These are phyloP conservation scores for Ischnura elegans DNA, from an alignment of 2,888 invertebrate genomes.

Conservation along the genomic window DNA sequence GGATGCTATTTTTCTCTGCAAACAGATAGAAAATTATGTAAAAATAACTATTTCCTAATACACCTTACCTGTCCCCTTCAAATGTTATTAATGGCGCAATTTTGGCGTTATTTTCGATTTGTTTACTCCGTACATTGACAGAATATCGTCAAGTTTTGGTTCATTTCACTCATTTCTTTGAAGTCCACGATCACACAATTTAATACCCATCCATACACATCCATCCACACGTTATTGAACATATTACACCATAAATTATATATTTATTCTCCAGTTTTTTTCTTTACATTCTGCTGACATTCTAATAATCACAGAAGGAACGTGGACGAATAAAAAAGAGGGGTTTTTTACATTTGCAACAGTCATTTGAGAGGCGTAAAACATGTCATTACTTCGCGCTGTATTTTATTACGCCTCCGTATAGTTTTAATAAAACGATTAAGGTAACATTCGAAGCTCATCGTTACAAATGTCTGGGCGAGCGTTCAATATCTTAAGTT, in stretches of 20 bases:
- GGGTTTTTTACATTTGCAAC: constrained; percentile 5
- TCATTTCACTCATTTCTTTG: too few species aligned
- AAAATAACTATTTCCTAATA: too few species aligned
- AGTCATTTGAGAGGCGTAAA: not conserved
- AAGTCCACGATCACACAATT: too few species aligned
- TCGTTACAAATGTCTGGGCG: not conserved
- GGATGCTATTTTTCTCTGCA: too few species aligned
- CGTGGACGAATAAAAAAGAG: constrained; percentile 55
- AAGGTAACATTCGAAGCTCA: constrained; percentile 47
- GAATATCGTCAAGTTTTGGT: too few species aligned
- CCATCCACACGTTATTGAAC: too few species aligned
- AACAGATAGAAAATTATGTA: too few species aligned
- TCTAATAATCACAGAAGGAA: constrained; percentile 50
- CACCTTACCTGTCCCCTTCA: too few species aligned
- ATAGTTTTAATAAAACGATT: not conserved
- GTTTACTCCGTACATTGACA: too few species aligned
- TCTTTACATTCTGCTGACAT: constrained; percentile 9
- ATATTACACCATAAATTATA: not conserved
- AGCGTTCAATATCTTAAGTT: not conserved
- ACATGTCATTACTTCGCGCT: not conserved
- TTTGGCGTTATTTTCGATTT: too few species aligned
- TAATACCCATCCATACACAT: too few species aligned
- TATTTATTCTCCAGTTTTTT: not conserved
- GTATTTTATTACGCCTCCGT: not conserved
- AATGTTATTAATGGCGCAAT: too few species aligned